phyloP scores from a whole-genome alignment of 2,113 vertebrate species.

The Ellobius talpinus region DNA sequence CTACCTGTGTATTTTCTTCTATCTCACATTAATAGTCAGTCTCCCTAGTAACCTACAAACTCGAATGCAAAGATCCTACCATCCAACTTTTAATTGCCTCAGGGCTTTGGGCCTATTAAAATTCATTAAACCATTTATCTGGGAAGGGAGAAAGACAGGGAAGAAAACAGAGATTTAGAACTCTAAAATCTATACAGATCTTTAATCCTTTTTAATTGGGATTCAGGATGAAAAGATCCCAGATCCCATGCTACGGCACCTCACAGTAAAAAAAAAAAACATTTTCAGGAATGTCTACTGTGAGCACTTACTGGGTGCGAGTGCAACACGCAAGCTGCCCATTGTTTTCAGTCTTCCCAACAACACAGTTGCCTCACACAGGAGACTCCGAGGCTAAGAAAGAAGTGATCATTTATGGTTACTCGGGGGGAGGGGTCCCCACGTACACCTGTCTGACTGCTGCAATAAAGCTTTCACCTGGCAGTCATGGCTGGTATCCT shows the following conservation, averaged over 20 bases:
- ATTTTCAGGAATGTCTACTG: neutral
- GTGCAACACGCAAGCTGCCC: neutral
- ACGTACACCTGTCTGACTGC: neutral
- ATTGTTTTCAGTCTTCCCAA: conserved; percentile 12
- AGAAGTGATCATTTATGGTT: no score
- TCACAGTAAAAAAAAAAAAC: neutral
- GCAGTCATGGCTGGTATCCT: neutral
- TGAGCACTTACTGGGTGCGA: neutral
- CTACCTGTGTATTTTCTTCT: neutral
- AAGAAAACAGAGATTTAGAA: conserved; percentile 52
- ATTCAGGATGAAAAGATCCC: conserved; percentile 41
- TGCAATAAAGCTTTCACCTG: neutral
- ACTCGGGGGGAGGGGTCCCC: neutral
- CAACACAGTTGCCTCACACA: neutral
- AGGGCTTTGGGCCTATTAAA: conserved; percentile 49
- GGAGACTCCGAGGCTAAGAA: neutral
- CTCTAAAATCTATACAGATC: conserved; percentile 58
- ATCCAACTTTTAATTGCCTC: conserved; percentile 59
- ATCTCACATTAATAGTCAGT: conserved; percentile 25
- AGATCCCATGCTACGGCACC: neutral
- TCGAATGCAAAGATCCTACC: conserved; percentile 30
- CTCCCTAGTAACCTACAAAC: conserved; percentile 56
- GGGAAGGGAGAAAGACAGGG: conserved; percentile 21
- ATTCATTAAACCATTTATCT: conserved; percentile 61
- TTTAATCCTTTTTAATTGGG: conserved; percentile 40